Evolutionary conservation across 1,140 invertebrate genomes (phyloP).

Genomic region (Zaprionus africanus): DNA sequence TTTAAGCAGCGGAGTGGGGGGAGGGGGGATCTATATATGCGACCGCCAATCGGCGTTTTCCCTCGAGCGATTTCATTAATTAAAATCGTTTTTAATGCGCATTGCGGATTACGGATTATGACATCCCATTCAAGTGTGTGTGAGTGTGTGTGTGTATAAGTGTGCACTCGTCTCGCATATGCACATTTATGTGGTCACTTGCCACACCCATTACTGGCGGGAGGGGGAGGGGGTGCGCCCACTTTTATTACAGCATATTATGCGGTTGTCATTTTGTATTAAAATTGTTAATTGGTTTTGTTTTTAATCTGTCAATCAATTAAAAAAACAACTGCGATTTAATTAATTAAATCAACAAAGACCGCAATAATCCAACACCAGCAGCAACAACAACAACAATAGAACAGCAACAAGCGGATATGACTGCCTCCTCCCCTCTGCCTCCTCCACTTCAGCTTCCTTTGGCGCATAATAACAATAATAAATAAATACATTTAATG

Average conservation of each 20-base stretch:
- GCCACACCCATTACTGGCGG: background rate
- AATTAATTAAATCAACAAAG: conserved; percentile 83
- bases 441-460: background rate
- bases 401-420: background rate
- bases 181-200: conserved; percentile 17
- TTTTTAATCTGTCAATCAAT: conserved; percentile 84
- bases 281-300: conserved; percentile 84
- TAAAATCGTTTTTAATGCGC: conserved; percentile 79
- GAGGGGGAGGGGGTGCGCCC: background rate
- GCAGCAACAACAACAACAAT: background rate
- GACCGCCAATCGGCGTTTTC: conserved; percentile 34
- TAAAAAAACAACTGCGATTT: conserved; percentile 84
- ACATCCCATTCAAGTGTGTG: conserved; percentile 48
- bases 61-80: conserved; percentile 73
- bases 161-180: conserved; percentile 38
- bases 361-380: conserved; percentile 78
- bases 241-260: conserved; percentile 79
- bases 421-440: conserved; percentile 30
- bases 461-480: conserved; percentile 37
- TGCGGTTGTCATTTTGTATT: conserved; percentile 75
- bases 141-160: conserved; percentile 49
- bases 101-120: conserved; percentile 71
- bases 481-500: conserved; percentile 58
- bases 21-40: background rate
- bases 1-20: background rate